Conservation (phyloP, 2,113 vertebrate species). For the Ellobius talpinus region DNA sequence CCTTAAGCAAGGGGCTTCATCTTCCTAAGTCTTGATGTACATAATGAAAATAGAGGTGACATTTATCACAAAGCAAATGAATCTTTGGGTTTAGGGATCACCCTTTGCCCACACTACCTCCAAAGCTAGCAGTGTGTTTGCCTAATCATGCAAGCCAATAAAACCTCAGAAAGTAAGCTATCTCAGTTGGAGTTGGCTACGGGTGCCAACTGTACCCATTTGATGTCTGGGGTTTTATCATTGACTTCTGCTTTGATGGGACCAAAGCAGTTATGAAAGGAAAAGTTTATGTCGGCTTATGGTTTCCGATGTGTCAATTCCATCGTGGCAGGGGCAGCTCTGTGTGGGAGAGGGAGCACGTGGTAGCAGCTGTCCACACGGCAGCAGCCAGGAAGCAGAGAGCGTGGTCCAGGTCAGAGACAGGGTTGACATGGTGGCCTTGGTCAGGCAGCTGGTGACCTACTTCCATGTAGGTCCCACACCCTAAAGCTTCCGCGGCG, state of each 20-base stretch:
- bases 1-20: not conserved
- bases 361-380: not conserved
- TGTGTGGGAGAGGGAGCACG: not conserved
- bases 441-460: not conserved
- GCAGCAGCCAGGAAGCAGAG: not conserved
- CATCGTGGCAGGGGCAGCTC: not conserved
- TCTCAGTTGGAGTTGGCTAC: not conserved
- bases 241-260: not conserved
- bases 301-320: not conserved
- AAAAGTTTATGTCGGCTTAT: not conserved
- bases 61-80: not conserved
- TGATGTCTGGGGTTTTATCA: not conserved
- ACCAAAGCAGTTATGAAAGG: not conserved
- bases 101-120: not conserved
- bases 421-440: not conserved
- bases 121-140: not conserved
- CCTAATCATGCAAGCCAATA: not conserved
- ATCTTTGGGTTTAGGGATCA: not conserved
- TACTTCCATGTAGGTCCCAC: not conserved
- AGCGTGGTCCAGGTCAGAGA: not conserved
- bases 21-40: not conserved
- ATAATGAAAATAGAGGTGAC: not conserved
- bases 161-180: not conserved
- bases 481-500: not conserved
- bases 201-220: not conserved